Evolutionary conservation across 1,140 invertebrate species (phyloP).

Genomic region (Agraylea sexmaculata): DNA sequence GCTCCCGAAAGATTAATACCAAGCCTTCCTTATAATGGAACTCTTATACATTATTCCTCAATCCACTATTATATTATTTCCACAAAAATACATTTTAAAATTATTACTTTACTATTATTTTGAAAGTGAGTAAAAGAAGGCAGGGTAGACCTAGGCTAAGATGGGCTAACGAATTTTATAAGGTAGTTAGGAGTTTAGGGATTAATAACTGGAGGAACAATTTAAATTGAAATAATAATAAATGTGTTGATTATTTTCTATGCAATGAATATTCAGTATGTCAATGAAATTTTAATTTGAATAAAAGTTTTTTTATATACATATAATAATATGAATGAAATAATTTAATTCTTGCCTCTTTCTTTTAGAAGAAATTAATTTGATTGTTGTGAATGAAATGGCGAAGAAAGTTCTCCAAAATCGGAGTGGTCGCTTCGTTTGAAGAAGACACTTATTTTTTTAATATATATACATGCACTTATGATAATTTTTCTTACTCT

Average conservation of each 20-base stretch:
- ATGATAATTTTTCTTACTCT: too few relatives aligned
- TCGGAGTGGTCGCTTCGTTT: too few relatives aligned
- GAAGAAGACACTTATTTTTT: too few relatives aligned
- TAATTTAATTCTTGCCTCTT: background rate
- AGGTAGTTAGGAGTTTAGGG: too few relatives aligned
- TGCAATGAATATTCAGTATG: background rate
- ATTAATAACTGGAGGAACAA: too few relatives aligned
- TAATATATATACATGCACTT: too few relatives aligned
- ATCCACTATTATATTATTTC: too few relatives aligned
- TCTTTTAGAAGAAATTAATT: background rate
- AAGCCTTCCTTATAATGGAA: too few relatives aligned
- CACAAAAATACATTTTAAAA: background rate
- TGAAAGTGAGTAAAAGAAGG: background rate
- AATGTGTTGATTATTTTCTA: background rate
- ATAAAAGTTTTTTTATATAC: background rate
- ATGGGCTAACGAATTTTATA: too few relatives aligned
- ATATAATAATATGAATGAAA: background rate
- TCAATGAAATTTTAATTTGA: background rate
- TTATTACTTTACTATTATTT: background rate
- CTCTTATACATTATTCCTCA: too few relatives aligned
- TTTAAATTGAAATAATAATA: background rate
- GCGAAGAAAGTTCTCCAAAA: background rate
- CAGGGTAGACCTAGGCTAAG: too few relatives aligned
- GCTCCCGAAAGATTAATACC: too few relatives aligned
- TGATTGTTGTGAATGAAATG: background rate